Conservation (phyloP, 2,113 vertebrate species). For the Otolemur garnettii region DNA sequence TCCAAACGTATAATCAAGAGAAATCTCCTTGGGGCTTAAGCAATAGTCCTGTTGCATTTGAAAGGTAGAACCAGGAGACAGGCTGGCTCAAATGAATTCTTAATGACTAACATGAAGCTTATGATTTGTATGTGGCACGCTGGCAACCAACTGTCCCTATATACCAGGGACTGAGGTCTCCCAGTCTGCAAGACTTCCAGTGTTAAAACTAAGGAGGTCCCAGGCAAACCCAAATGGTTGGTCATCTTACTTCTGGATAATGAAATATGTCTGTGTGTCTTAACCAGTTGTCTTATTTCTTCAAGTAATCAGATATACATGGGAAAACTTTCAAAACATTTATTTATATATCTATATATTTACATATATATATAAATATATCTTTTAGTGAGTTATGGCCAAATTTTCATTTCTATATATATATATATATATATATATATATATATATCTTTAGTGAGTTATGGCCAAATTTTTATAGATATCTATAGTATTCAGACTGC, state of each 20-base stretch:
- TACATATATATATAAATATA: too few species aligned
- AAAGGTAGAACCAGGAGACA: not conserved
- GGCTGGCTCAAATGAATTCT: not conserved
- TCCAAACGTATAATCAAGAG: not conserved
- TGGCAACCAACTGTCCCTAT: not conserved
- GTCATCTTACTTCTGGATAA: not conserved
- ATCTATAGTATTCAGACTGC: not conserved
- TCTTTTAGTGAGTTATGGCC: not conserved
- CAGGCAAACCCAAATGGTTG: not conserved
- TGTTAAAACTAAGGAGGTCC: not conserved
- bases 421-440: not conserved
- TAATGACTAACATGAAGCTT: not conserved
- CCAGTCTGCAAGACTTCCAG: not conserved
- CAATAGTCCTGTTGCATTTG: not conserved
- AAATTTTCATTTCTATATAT: not conserved
- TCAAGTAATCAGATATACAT: not conserved
- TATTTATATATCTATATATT: not conserved
- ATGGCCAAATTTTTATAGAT: not conserved
- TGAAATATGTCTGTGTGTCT: not conserved
- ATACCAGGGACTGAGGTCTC: not conserved
- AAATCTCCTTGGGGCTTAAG: not conserved
- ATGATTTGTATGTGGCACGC: not conserved
- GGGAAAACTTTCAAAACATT: not conserved
- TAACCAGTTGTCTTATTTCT: constrained; percentile 27
- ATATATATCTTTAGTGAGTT: not conserved